Conservation (phyloP, 2,113 vertebrate genomes). For the Pleuronectes platessa region DNA sequence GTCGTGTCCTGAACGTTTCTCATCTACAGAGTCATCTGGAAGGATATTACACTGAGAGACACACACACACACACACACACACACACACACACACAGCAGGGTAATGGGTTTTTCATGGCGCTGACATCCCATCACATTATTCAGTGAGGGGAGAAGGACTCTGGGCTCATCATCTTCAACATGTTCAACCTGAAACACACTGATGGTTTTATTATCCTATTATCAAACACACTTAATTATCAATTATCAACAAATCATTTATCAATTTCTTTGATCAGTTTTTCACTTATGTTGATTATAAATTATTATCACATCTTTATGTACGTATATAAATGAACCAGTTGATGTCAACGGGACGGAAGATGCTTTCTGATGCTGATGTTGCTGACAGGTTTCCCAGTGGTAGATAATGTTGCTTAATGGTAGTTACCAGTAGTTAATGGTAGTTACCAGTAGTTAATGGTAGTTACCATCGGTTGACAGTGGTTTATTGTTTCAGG, state of each 20-base stretch:
- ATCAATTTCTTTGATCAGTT: no score
- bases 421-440: no score
- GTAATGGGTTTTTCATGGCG: conserved; percentile 52
- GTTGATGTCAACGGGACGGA: no score
- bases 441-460: neutral
- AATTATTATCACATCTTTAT: no score
- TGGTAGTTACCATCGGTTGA: neutral
- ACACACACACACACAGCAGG: conserved; percentile 2
- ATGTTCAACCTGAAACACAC: neutral
- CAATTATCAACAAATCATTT: neutral
- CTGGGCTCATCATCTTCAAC: neutral
- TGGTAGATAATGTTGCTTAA: no score
- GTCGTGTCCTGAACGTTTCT: conserved; percentile 53
- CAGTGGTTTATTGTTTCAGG: conserved; percentile 44
- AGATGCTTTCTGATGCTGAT: no score
- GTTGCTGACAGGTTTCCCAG: no score
- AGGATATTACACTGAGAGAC: conserved; percentile 49
- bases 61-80: conserved; percentile 25
- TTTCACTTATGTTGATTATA: no score
- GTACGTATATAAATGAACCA: no score
- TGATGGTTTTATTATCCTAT: no score
- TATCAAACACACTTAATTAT: no score
- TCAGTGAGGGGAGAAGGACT: conserved; percentile 51
- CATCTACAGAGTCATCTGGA: conserved; percentile 50
- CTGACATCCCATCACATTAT: conserved; percentile 61